Evolutionary conservation across 2,888 invertebrate genomes (phyloP), one percentile per base, ranked within the genome.

Genomic region (Venusia cambrica): DNA sequence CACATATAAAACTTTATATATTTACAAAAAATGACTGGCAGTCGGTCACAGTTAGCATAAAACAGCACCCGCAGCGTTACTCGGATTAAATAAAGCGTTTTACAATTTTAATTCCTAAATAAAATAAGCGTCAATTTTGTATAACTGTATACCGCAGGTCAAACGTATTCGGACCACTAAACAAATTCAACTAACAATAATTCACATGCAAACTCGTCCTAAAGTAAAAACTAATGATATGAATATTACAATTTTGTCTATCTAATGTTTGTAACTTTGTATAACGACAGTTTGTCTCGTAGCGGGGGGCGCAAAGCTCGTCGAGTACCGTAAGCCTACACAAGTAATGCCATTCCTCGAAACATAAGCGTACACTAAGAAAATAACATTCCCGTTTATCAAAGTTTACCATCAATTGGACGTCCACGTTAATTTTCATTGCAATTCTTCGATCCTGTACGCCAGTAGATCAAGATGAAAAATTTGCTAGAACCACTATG

Each of bases 201-300:
- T 57, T 49, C 55, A 69, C 61, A 62, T 62, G 65, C 64, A 71
- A 73, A 77, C 74, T 72, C 69, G 69, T 65, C 67, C 83, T 85
- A 84, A 84, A 83, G 76, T 85, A 84, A 78, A 78, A 84, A 63
- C 85, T 87, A 87, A 84, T 87, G 85, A 87, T 87, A 87, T 87
- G 85, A 79, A 84, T 71, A 76, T 72, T 76, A 78, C 46, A 85
- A 85, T 85, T 85, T 84, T 58, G 80, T 73, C 85, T 85, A 85
- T 83, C 85, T 85, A 85, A 77, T 57, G 67, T 72, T 38, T 62
- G 72, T 73, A 68, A 30, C 12, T 25, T 28, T 34, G 14, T 74
- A 72, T 55, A 71, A 74, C 63, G 68, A 66, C 46, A 55, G 56
- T 50, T 49, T 57, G 43, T 52, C 60, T 57, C 51, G 51, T 56